A percentile compares a stretch with the other conserved stretches of the same genome.
Evolutionary conservation across 2,797 vertebrate species (phyloP).

Genomic region (Columba guinea): DNA sequence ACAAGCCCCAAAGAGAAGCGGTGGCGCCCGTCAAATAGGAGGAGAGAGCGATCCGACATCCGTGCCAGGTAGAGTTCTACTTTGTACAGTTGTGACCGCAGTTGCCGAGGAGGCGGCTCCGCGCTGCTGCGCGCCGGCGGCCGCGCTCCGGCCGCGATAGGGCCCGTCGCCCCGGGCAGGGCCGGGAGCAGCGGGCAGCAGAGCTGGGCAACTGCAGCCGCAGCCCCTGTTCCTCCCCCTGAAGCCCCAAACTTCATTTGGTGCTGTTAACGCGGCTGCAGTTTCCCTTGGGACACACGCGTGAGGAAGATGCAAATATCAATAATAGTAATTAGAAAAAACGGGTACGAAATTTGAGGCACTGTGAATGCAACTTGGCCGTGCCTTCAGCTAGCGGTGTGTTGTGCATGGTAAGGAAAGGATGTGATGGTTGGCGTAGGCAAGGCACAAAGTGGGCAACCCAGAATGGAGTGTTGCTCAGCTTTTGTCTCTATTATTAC

Average conservation of each 20-base stretch:
- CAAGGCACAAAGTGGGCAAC: background rate
- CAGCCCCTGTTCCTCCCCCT: background rate
- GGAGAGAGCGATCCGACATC: conserved; percentile 69
- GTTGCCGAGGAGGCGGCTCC: background rate
- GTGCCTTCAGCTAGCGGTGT: background rate
- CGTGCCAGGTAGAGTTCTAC: conserved; percentile 74
- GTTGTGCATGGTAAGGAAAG: background rate
- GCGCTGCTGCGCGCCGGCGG: background rate
- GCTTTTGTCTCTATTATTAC: background rate
- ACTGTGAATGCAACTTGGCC: background rate
- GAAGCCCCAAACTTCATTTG: background rate
- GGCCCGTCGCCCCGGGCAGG: background rate
- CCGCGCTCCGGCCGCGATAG: background rate
- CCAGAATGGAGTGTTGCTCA: background rate
- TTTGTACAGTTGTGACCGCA: conserved; percentile 54
- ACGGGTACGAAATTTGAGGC: background rate
- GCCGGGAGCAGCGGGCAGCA: background rate
- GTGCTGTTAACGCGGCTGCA: background rate
- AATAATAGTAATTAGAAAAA: background rate
- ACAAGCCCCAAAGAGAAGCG: conserved; percentile 70
- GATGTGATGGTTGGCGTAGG: background rate
- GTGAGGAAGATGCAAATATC: background rate
- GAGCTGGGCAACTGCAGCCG: background rate
- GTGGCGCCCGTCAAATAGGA: conserved; percentile 65
- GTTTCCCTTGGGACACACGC: background rate